phyloP scores from a whole-genome alignment of 2,888 invertebrate genomes.

The Rhabditoides inermis region DNA sequence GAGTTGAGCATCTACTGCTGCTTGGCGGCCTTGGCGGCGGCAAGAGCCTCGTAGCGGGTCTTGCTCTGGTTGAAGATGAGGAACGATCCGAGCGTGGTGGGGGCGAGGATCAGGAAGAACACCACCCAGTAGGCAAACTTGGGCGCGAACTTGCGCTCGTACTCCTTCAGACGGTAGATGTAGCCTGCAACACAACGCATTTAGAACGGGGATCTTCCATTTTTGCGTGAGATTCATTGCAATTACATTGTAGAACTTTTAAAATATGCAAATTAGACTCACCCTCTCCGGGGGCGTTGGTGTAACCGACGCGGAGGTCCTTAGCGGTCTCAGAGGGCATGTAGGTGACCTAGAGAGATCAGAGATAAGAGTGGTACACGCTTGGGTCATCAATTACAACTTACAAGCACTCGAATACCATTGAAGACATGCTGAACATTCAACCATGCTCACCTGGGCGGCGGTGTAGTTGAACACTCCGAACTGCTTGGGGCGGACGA shows the following conservation, averaged over 20 bases:
- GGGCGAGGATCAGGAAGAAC: conserved; percentile 84
- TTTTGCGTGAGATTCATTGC: not conserved
- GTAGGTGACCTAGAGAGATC: no score
- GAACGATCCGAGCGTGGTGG: conserved; percentile 58
- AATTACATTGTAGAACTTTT: not conserved
- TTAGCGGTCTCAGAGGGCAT: conserved; percentile 68
- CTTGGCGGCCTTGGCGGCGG: no score
- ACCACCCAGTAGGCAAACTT: conserved; percentile 79
- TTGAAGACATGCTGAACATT: no score
- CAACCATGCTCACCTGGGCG: conserved; percentile 57
- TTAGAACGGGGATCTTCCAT: not conserved
- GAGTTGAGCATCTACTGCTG: no score
- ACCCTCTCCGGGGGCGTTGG: conserved; percentile 90
- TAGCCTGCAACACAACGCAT: conserved; percentile 29
- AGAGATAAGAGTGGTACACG: no score
- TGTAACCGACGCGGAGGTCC: conserved; percentile 58
- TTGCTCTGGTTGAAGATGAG: no score
- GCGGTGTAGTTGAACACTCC: conserved; percentile 95
- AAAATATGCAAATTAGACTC: conserved; percentile 61
- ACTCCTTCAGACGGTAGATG: conserved; percentile 49
- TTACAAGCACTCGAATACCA: no score
- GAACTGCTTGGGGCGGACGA: conserved; percentile 73
- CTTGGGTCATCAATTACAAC: no score
- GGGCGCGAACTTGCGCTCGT: conserved; percentile 53
- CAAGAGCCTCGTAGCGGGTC: no score